Evolutionary conservation across 2,113 vertebrate species (phyloP), one percentile per base, ranked within the genome.

Genomic region (Tragelaphus buxtoni): DNA sequence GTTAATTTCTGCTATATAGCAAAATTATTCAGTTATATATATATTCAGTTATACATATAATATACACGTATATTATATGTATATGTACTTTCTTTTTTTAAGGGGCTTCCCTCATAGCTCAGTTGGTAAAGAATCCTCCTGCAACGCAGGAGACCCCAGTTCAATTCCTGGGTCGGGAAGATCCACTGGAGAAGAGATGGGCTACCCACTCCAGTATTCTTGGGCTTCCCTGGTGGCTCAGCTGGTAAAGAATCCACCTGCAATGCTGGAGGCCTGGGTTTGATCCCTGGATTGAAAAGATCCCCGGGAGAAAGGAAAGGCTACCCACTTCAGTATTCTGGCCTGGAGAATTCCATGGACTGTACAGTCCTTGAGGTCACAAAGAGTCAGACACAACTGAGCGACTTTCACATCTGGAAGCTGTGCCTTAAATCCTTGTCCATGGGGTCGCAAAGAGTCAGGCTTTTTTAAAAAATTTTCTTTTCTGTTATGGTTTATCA

Each of bases 401-500:
- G 61, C 1, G 1, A 65, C 61, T 65, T 65, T 18, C 61, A 65
- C 61, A 65, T 65, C 61, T 65, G 61, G n/a, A 65, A 32, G 61
- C 16, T n/a, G 9, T 65, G 61, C 61, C 61, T 65, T n/a, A 65
- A 65, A 65, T 65, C 61, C 16, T 32, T 65, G n/a, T 65, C 61
- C 32, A 65, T 65, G 7, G 16, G 32, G 7, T 65, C 0, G 4
- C 61, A 65, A 65, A 65, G 7, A 65, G 14, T 63, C 61, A 63
- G 61, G 17, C 32, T 65, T 0, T 0, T 7, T 35, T 35, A n/a
- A 7, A 56, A 14, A 61, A 1, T 0, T 63, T 63, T 32, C 61
- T n/a, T n/a, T 65, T 65, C 61, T 65, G 61, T n/a, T n/a, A n/a
- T 2, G 24, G 72, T 28, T 28, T 45, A 74, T 26, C 69, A 72